Evolutionary conservation across 2,113 vertebrate genomes (phyloP).

Genomic region (Ornithorhynchus anatinus): DNA sequence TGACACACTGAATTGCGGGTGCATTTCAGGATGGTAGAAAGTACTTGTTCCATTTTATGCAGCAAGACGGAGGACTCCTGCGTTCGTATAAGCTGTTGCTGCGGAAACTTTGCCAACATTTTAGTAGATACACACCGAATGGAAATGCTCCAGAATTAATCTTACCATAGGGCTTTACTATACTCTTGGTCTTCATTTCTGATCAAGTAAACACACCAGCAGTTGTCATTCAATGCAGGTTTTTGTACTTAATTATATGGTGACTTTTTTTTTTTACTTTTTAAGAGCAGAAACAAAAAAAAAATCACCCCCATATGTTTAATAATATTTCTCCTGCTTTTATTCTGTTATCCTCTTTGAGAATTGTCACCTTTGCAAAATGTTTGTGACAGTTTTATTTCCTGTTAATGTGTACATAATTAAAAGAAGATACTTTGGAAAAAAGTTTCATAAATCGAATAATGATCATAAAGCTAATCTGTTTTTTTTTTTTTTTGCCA

Average conservation of each 20-base stretch:
- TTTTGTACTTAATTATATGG: constrained; percentile 81
- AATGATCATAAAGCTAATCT: constrained; percentile 71
- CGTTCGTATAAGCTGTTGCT: constrained; percentile 68
- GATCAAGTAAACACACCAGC: constrained; percentile 82
- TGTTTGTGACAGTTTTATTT: constrained; percentile 73
- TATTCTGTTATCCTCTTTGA: constrained; percentile 60
- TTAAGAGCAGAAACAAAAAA: constrained; percentile 71
- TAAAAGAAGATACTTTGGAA: constrained; percentile 69
- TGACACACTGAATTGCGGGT: constrained; percentile 66
- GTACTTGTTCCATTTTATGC: constrained; percentile 62
- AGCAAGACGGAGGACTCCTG: constrained; percentile 68
- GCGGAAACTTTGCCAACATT: constrained; percentile 69
- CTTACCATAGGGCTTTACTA: constrained; percentile 75
- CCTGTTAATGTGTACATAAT: constrained; percentile 70
- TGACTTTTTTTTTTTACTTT: constrained; percentile 74
- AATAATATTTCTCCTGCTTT: constrained; percentile 69
- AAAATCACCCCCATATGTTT: constrained; percentile 58
- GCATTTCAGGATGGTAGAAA: constrained; percentile 65
- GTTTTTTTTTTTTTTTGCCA: constrained; percentile 67
- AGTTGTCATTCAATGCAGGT: constrained; percentile 79
- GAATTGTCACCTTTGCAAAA: constrained; percentile 70
- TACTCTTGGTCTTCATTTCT: constrained; percentile 77
- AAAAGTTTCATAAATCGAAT: constrained; percentile 70
- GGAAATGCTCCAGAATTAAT: constrained; percentile 67
- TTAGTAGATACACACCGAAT: constrained; percentile 59